phyloP scores from a whole-genome alignment of 2,888 invertebrate genomes.

The Chloroclysta siterata region DNA sequence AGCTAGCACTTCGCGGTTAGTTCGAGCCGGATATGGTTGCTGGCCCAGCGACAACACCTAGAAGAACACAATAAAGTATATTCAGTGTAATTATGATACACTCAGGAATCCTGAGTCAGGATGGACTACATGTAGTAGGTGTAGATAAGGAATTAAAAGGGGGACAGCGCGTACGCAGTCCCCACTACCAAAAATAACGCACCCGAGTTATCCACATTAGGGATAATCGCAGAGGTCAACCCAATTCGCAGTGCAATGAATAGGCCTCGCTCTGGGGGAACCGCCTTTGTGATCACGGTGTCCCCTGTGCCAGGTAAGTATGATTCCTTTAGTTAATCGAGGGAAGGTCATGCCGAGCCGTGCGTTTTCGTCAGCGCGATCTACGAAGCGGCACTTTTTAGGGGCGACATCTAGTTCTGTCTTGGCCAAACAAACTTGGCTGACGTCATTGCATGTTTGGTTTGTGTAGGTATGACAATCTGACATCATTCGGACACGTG shows the following conservation, averaged over 20 bases:
- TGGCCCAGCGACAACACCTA: slow-evolving; percentile 96
- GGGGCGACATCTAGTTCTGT: slow-evolving; percentile 18
- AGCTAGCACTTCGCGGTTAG: slow-evolving; percentile 95
- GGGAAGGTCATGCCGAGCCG: slow-evolving; percentile 3
- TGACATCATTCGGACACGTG: neutral
- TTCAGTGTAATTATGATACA: no score
- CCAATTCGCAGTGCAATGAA: slow-evolving; percentile 20
- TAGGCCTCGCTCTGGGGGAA: slow-evolving; percentile 25
- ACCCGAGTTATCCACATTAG: slow-evolving; percentile 17
- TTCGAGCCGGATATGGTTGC: slow-evolving; percentile 97
- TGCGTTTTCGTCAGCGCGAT: slow-evolving; percentile 29
- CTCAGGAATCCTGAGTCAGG: no score
- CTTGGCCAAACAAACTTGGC: neutral
- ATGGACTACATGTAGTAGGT: no score
- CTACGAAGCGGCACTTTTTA: slow-evolving; percentile 14
- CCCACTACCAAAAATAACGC: slow-evolving; percentile 23
- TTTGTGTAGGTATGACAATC: neutral
- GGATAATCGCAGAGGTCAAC: slow-evolving; percentile 25
- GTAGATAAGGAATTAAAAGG: no score
- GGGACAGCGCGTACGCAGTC: slow-evolving; percentile 28
- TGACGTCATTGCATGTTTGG: slow-evolving; percentile 10
- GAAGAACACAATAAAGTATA: no score
- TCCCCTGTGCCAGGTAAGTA: slow-evolving; percentile 27
- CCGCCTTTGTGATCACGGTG: slow-evolving; percentile 27
- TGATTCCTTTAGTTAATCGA: neutral